These are phyloP conservation scores for Lasioglossum albipes DNA, from an alignment of 1,140 invertebrate species.

Conservation along the genomic window DNA sequence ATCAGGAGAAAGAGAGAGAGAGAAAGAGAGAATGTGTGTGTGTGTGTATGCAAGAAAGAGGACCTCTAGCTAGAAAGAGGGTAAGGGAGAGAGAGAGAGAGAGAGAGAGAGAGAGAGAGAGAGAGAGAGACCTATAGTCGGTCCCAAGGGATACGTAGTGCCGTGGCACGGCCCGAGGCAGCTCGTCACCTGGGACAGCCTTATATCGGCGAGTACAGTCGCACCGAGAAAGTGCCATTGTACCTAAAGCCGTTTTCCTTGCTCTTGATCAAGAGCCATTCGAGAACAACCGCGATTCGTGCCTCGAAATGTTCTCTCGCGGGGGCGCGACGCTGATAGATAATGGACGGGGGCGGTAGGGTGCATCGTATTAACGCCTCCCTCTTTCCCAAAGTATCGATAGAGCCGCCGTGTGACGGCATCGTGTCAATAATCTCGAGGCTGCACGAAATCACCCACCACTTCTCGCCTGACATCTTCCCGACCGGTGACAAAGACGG, in stretches of 20 bases:
- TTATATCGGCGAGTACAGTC: constrained; percentile 77
- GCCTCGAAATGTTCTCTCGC: constrained; percentile 34
- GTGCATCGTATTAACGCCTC: constrained; percentile 6
- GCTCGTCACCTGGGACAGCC: constrained; percentile 78
- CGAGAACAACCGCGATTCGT: constrained; percentile 45
- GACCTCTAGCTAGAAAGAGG: constrained; percentile 6
- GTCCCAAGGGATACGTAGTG: constrained; percentile 74
- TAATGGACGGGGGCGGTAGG: constrained; percentile 27
- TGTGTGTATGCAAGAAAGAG: background rate
- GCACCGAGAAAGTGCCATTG: constrained; percentile 70
- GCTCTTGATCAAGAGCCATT: constrained; percentile 60
- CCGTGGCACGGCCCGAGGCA: constrained; percentile 76
- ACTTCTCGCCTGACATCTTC: too few relatives aligned
- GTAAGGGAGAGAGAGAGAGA: constrained; percentile 40
- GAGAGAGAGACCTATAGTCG: constrained; percentile 64
- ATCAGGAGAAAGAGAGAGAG: constrained; percentile 19
- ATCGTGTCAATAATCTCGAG: too few relatives aligned
- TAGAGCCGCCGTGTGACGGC: too few relatives aligned
- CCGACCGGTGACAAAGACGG: too few relatives aligned
- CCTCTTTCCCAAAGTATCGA: too few relatives aligned
- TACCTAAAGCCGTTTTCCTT: constrained; percentile 64
- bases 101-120: constrained; percentile 36
- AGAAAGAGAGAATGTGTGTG: constrained; percentile 2
- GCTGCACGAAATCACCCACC: too few relatives aligned
- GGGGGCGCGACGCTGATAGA: constrained; percentile 20